Base-by-base conservation (phyloP, 2,888 invertebrate genomes). In the Chalcosyrphus nemorum region DNA sequence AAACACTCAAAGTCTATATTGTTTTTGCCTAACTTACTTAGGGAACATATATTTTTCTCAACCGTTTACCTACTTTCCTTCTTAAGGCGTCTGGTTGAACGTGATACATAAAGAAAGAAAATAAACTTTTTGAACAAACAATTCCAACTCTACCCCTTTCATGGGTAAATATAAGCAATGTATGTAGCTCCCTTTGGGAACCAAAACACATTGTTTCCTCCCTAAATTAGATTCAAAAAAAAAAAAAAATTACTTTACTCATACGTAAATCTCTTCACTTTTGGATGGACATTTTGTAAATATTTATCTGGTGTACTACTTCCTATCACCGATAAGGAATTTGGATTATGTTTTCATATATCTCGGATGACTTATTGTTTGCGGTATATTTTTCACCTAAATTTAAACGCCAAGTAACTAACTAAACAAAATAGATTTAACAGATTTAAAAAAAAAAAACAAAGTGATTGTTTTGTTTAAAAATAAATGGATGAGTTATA, bases 291-390 rank as follows among this genome's bases (percentile, higher is more conserved):
- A 17, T 38, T n/a, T 38, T 27, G 19, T 24, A 68, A 76, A 54
- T 54, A 68, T 68, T 70, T 61, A 32, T 56, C 15, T 56, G 5
- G 11, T 32, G 35, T 45, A 45, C 70, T 61, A 50, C 13, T 35
- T 4, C 15, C 21, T 54, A 45, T 68, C 77, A 77, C 38, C 54
- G 54, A 63, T 70, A 70, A 77, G 32, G 54, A 56, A 61, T 56
- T 54, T 35, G 32, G 45, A 24, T 32, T 63, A 32, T 38, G 27
- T 63, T 63, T 61, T 24, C n/a, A 45, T 27, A 11, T 43, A 61
- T 52, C 41, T 52, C 7, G 59, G 61, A 29, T 72, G 52, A 4
- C 24, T 52, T 57, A 11, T 70, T 70, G 24, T 38, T 21, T 27
- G 56, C 54, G 63, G 15, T 38, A 4, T 38, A 13, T 38, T 38